Evolutionary conservation across 2,797 vertebrate species (phyloP).

Genomic region (Intellagama lesueurii): DNA sequence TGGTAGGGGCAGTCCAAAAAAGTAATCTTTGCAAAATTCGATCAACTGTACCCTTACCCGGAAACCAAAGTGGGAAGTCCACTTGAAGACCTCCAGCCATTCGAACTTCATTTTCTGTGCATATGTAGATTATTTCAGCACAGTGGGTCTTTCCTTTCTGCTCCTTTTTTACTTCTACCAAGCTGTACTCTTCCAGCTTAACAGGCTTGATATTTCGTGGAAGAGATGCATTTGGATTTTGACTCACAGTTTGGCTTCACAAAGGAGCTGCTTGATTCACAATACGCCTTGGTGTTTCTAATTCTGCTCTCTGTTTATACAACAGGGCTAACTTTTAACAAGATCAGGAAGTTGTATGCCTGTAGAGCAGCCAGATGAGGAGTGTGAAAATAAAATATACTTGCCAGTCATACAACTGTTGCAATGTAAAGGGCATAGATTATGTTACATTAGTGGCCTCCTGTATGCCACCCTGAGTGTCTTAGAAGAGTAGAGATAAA

Average conservation of each 20-base stretch:
- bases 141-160: background rate
- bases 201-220: background rate
- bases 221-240: slow-evolving; percentile 7
- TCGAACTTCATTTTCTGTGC: background rate
- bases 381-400: slow-evolving; percentile 16
- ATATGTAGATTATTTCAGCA: background rate
- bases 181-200: background rate
- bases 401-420: background rate
- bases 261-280: background rate
- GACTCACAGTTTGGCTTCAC: background rate
- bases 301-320: slow-evolving; percentile 12
- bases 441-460: background rate
- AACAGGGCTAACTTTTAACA: slow-evolving; percentile 13
- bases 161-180: background rate
- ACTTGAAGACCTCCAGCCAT: background rate
- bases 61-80: too few relatives aligned
- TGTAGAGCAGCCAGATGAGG: slow-evolving; percentile 7
- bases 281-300: background rate
- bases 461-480: background rate
- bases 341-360: slow-evolving; percentile 22
- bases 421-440: background rate
- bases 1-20: too few relatives aligned
- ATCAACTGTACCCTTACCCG: background rate
- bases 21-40: too few relatives aligned
- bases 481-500: too few relatives aligned